Evolutionary conservation across 2,888 invertebrate species (phyloP).

Genomic region (Cheiracanthium punctorium): DNA sequence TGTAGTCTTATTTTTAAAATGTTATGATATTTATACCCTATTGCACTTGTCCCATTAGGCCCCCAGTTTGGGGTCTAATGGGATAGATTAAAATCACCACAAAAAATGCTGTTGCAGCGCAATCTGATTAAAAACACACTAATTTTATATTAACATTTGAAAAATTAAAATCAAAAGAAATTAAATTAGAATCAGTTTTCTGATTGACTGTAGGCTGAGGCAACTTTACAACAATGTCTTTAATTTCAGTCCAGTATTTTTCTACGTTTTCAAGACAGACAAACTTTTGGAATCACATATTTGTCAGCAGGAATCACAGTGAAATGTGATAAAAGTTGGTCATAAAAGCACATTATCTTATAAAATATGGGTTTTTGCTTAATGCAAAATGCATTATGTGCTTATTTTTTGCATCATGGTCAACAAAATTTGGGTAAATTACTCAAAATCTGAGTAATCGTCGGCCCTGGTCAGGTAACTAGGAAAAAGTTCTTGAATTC

Average conservation of each 20-base stretch:
- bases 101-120: background rate
- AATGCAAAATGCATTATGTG: too few species aligned
- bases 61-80: background rate
- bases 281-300: background rate
- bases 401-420: too few species aligned
- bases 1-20: too few species aligned
- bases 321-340: too few species aligned
- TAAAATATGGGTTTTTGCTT: too few species aligned
- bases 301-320: too few species aligned
- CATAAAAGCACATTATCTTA: too few species aligned
- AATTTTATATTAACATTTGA: background rate
- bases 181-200: background rate
- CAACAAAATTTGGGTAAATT: too few species aligned
- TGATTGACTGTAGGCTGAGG: background rate
- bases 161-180: constrained; percentile 8
- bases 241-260: constrained; percentile 9
- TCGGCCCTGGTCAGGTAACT: background rate
- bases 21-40: background rate
- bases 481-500: background rate
- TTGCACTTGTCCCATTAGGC: background rate
- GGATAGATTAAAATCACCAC: background rate
- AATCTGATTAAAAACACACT: background rate
- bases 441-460: too few species aligned
- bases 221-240: background rate
- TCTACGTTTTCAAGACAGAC: background rate